phyloP scores from a whole-genome alignment of 2,888 invertebrate species.

The Campopleginae sp. region DNA sequence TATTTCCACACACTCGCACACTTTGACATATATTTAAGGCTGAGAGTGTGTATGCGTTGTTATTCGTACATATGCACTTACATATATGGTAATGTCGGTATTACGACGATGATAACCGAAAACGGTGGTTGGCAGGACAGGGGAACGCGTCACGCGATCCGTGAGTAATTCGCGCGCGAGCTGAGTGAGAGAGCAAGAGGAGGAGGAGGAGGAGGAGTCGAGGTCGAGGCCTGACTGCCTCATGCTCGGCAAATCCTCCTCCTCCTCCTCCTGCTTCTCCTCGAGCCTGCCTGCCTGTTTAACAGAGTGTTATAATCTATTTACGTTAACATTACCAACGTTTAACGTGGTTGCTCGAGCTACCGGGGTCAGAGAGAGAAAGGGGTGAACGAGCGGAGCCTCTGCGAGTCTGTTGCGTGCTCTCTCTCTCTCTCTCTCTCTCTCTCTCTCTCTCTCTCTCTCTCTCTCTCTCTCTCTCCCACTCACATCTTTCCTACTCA shows the following conservation, averaged over 20 bases:
- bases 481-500: slow-evolving; percentile 39
- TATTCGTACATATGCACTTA: slow-evolving; percentile 71
- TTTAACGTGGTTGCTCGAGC: slow-evolving; percentile 83
- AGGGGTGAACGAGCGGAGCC: slow-evolving; percentile 67
- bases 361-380: slow-evolving; percentile 77
- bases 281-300: slow-evolving; percentile 82
- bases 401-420: slow-evolving; percentile 63
- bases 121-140: slow-evolving; percentile 75
- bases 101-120: slow-evolving; percentile 81
- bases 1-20: not conserved
- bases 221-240: slow-evolving; percentile 72
- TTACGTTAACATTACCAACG: slow-evolving; percentile 85
- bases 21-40: not conserved
- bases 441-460: slow-evolving; percentile 52
- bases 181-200: slow-evolving; percentile 63
- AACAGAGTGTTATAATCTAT: slow-evolving; percentile 85
- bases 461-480: slow-evolving; percentile 42
- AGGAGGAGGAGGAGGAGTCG: slow-evolving; percentile 62
- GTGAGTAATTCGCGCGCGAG: slow-evolving; percentile 84
- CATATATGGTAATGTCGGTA: slow-evolving; percentile 28
- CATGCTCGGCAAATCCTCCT: slow-evolving; percentile 68
- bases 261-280: slow-evolving; percentile 16
- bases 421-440: slow-evolving; percentile 35
- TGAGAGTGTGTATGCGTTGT: not conserved
- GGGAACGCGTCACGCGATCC: slow-evolving; percentile 84